phyloP scores from a whole-genome alignment of 1,140 invertebrate genomes.

The Melitaea cinxia region DNA sequence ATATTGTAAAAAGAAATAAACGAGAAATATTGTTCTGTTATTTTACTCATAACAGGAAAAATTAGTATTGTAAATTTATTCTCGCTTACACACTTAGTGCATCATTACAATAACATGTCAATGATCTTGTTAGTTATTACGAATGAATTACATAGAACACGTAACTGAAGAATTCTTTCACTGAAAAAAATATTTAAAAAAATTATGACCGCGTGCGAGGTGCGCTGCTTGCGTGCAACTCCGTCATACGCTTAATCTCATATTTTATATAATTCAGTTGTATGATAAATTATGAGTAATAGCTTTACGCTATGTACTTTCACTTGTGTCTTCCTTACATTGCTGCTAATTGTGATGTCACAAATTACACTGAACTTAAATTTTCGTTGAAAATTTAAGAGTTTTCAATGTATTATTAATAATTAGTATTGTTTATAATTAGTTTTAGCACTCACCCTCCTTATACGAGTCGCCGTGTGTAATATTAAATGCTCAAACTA shows the following conservation, averaged over 20 bases:
- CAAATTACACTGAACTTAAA: no score
- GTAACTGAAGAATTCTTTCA: background rate
- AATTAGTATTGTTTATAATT: no score
- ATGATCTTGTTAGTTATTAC: constrained; percentile 1
- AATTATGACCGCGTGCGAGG: background rate
- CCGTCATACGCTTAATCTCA: constrained; percentile 11
- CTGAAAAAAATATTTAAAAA: background rate
- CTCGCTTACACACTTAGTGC: background rate
- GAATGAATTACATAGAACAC: background rate
- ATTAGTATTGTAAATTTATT: background rate
- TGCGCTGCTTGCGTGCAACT: background rate
- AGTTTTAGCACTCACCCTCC: no score
- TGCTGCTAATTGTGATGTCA: no score
- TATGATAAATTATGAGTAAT: constrained; percentile 1
- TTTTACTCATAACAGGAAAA: background rate
- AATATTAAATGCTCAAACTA: no score
- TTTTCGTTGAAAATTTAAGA: no score
- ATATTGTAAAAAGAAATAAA: no score
- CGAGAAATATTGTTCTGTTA: no score
- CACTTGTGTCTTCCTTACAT: constrained; percentile 7
- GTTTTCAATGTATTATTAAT: no score
- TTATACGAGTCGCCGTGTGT: no score
- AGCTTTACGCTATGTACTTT: background rate
- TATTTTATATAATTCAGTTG: constrained; percentile 8
- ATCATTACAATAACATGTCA: constrained; percentile 3